Base-by-base conservation (phyloP, 2,888 invertebrate species). In the Odiellus spinosus region DNA sequence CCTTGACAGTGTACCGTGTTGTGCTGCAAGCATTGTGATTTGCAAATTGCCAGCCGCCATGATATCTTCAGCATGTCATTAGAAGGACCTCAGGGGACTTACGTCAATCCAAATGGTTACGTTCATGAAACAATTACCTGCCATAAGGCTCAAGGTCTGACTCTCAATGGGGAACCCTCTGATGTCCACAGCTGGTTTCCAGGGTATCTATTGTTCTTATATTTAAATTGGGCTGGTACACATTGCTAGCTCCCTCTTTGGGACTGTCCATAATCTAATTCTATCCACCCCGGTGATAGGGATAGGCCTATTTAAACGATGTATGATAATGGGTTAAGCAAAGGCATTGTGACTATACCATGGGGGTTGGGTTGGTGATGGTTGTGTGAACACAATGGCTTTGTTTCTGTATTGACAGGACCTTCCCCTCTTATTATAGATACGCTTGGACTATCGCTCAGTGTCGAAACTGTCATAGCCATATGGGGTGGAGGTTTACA, bases 141-240 rank as follows among this genome's bases (percentile, higher is more conserved):
- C 12, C 58, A 61, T 49, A 50, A 55, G 41, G 52, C 54, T 2
- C 39, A 44, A 15, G 46, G 49, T 35, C 64, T 76, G 14, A 56
- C 60, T 10, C 56, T 64, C 26, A 66, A 71, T 26, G 67, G 70
- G 4, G 57, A 64, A 41, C 73, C 80, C 1, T 78, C 79, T 1
- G 74, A 74, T n/a, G 75, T 80, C 56, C 80, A 77, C 60, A 80
- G 78, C 53, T 86, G 86, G 86, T 86, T 86, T 64, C 84, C 85
- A 5, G 84, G 82, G 77, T 80, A 69, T 65, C n/a, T n/a, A n/a
- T n/a, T n/a, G n/a, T n/a, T n/a, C n/a, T n/a, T n/a, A n/a, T n/a
- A n/a, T n/a, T n/a, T n/a, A n/a, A n/a, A n/a, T n/a, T n/a, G n/a
- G n/a, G n/a, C n/a, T n/a, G n/a, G n/a, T n/a, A n/a, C n/a, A n/a